phyloP scores from a whole-genome alignment of 1,140 invertebrate species.

The Papilio aristodemus region DNA sequence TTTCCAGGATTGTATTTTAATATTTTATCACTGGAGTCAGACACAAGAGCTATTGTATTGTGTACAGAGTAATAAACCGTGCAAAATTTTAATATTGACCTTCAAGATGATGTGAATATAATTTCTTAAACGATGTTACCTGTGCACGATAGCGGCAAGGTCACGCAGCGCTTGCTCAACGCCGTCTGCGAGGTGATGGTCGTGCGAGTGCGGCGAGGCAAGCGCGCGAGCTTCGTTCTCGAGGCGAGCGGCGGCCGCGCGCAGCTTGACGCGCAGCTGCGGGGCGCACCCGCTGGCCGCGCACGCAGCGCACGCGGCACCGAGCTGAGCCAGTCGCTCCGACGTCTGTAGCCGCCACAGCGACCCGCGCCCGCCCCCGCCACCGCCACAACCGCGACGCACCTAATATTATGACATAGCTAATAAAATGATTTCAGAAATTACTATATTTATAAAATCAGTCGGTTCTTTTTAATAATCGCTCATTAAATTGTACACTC shows the following conservation, averaged over 20 bases:
- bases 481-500: no score
- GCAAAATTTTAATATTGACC: no score
- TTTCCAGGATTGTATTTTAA: no score
- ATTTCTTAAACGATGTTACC: constrained; percentile 40
- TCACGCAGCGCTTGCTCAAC: constrained; percentile 61
- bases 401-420: no score
- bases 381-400: constrained; percentile 82
- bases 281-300: constrained; percentile 87
- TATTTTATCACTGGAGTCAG: no score
- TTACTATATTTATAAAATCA: no score
- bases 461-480: no score
- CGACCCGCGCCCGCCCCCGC: constrained; percentile 63
- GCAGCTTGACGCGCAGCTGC: constrained; percentile 93
- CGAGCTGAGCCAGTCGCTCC: constrained; percentile 90
- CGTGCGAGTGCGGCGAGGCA: constrained; percentile 57
- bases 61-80: no score
- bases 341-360: constrained; percentile 89
- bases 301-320: constrained; percentile 88
- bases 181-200: constrained; percentile 56
- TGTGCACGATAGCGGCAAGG: constrained; percentile 59
- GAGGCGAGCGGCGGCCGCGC: constrained; percentile 90
- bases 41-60: no score
- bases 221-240: constrained; percentile 87
- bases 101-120: neutral
- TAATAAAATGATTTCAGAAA: no score